phyloP scores from a whole-genome alignment of 1,140 invertebrate species.

The Hylyphantes graminicola region DNA sequence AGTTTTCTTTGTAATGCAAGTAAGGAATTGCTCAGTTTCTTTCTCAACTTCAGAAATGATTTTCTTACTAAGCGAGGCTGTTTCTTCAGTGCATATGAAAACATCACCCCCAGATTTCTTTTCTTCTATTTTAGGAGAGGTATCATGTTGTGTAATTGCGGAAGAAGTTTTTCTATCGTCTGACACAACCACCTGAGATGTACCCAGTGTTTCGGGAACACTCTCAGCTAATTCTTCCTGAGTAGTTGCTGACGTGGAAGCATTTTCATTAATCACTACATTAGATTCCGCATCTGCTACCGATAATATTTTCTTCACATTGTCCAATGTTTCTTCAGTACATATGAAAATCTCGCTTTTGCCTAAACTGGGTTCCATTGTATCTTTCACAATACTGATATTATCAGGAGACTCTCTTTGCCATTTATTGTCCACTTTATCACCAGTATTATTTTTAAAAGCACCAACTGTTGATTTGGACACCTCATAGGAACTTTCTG shows the following conservation, averaged over 20 bases:
- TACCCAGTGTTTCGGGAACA: background rate
- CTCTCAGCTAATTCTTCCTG: background rate
- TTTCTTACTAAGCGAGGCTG: background rate
- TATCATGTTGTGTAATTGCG: background rate
- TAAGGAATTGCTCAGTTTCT: too few species aligned
- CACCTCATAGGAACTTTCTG: conserved; percentile 28
- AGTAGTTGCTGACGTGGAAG: background rate
- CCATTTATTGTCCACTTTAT: conserved; percentile 43
- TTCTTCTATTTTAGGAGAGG: background rate
- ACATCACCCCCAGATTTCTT: too few species aligned
- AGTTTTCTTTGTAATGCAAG: too few species aligned
- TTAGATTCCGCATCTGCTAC: conserved; percentile 53
- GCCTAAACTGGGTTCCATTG: conserved; percentile 41
- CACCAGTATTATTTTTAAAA: conserved; percentile 40
- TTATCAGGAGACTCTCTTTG: conserved; percentile 53
- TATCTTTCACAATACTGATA: conserved; percentile 46
- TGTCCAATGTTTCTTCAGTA: conserved; percentile 53
- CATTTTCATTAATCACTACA: conserved; percentile 13
- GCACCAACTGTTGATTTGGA: conserved; percentile 39
- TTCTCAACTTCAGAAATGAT: background rate
- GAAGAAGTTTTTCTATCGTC: background rate
- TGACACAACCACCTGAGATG: too few species aligned
- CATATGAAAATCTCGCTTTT: conserved; percentile 59
- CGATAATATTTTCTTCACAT: conserved; percentile 50
- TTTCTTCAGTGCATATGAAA: too few species aligned